Percentiles rank a stretch among this genome's conserved stretches.
phyloP scores from a whole-genome alignment of 2,888 invertebrate species.

The Microctonus brassicae region DNA sequence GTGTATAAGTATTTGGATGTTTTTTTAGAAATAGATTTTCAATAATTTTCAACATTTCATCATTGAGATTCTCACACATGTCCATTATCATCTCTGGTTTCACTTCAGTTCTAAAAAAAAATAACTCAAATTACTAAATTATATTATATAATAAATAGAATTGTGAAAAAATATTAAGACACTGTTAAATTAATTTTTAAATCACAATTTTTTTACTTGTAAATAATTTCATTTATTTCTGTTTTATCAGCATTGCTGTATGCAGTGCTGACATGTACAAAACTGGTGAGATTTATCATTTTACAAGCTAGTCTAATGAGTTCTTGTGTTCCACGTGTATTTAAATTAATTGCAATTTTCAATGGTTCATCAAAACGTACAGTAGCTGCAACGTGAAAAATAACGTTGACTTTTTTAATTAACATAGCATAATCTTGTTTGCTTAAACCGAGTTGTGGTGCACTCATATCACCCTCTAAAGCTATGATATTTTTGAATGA shows the following conservation, averaged over 20 bases:
- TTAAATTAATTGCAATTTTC: constrained; percentile 94
- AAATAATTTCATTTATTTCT: constrained; percentile 89
- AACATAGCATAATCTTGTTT: constrained; percentile 81
- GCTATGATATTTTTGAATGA: constrained; percentile 83
- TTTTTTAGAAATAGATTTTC: constrained; percentile 75
- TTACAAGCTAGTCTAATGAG: constrained; percentile 91
- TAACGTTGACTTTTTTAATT: constrained; percentile 85
- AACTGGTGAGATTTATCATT: constrained; percentile 86
- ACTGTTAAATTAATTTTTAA: neutral
- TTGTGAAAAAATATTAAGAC: too few relatives aligned
- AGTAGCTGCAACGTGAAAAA: constrained; percentile 98
- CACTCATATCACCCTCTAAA: constrained; percentile 88
- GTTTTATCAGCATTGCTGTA: constrained; percentile 96
- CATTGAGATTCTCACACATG: constrained; percentile 86
- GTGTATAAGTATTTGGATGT: constrained; percentile 97
- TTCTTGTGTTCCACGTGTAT: constrained; percentile 93
- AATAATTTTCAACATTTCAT: constrained; percentile 71
- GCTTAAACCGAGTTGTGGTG: constrained; percentile 86
- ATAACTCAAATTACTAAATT: too few relatives aligned
- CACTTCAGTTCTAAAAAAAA: constrained; percentile 62
- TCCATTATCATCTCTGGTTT: constrained; percentile 63
- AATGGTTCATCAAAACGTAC: constrained; percentile 98
- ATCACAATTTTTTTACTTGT: constrained; percentile 77
- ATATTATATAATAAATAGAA: too few relatives aligned
- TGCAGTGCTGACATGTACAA: constrained; percentile 96